Base-by-base conservation (phyloP, 2,797 vertebrate species). In the Emys orbicularis region DNA sequence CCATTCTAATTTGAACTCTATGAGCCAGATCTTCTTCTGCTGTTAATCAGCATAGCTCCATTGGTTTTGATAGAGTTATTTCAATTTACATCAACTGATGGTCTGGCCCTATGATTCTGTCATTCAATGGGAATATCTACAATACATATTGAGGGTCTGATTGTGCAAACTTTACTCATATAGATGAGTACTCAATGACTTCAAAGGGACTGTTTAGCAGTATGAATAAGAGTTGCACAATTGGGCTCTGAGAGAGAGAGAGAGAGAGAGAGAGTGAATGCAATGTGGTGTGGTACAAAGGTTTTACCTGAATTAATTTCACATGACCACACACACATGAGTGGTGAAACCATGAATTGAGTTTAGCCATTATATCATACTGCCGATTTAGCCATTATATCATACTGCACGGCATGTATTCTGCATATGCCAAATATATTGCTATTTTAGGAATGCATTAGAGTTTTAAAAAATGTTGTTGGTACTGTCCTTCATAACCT, bases 1-100 rank as follows among this genome's bases (percentile, higher is more conserved):
- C 47, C 92, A 65, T 87, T 96, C 79, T 93, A 19, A 86, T 93
- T 93, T 92, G 61, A 96, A 79, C 15, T 85, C 59, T 54, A 25
- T 3, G 0, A 82, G 86, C 13, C 0, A 77, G 76, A 88, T 74
- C 41, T 81, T 81, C 2, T 4, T 72, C 90, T 89, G 57, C 18
- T 65, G 41, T 81, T 89, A 91, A 16, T 80, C 77, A 90, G 53
- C 90, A 10, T 29, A 84, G 68, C 23, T 54, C 53, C 47, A n/a
- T 88, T 88, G 44, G 52, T 79, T 95, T 90, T 74, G 59, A 93
- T 76, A 57, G 53, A 86, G 44, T 44, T 93, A 23, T 81, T 92
- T 91, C 84, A 49, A 12, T 90, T 82, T 77, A 87, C 83, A 83
- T 86, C 50, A 88, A 12, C n/a, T 3, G 81, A 89, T 19, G 37